A percentile compares a stretch with the other conserved stretches of the same genome.
Conservation (phyloP, 92 coral and sea anemone species). For the Pocillopora grandis region DNA sequence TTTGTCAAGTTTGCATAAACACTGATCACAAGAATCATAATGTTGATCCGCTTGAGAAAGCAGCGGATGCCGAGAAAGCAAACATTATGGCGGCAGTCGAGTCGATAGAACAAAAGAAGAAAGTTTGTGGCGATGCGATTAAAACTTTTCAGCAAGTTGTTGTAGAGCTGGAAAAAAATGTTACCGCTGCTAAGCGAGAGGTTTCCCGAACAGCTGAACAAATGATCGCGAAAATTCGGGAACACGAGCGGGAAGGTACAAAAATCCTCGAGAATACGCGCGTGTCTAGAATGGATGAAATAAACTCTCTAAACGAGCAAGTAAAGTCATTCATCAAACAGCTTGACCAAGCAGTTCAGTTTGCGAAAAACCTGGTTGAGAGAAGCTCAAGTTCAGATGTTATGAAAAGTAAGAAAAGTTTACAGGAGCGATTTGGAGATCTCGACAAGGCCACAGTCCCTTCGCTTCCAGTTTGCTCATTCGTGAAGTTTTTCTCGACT, state of each 20-base stretch:
- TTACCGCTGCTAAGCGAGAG: not conserved
- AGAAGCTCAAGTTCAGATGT: not conserved
- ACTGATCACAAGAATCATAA: too few relatives aligned
- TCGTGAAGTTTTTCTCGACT: not conserved
- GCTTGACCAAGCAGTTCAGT: not conserved
- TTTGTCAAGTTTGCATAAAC: not conserved
- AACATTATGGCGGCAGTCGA: not conserved
- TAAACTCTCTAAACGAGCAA: not conserved
- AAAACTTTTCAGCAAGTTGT: not conserved
- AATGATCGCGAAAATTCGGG: not conserved
- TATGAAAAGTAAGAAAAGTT: not conserved
- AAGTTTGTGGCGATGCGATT: not conserved
- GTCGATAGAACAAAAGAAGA: not conserved
- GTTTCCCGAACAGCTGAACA: not conserved
- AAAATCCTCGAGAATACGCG: not conserved
- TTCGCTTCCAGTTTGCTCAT: not conserved
- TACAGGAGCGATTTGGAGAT: not conserved
- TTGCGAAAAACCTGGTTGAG: not conserved
- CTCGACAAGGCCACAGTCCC: not conserved
- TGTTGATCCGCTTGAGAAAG: too few relatives aligned
- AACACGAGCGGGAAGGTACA: not conserved
- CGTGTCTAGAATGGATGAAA: conserved; percentile 2
- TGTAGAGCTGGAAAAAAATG: not conserved
- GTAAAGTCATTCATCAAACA: not conserved
- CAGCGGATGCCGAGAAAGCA: too few relatives aligned